phyloP scores from a whole-genome alignment of 2,888 invertebrate genomes.

The Aphidoletes aphidimyza region DNA sequence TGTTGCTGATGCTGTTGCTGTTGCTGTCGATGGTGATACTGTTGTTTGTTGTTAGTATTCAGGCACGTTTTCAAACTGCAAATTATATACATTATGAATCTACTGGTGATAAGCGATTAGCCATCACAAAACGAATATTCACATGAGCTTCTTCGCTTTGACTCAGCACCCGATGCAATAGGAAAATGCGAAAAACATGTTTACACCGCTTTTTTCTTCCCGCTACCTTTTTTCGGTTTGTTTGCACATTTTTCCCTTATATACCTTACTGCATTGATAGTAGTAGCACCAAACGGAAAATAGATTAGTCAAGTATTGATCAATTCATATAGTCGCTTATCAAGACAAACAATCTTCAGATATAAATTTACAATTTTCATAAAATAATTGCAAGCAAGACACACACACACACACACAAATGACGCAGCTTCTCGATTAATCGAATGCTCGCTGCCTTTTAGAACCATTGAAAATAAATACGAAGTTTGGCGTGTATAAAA shows the following conservation, averaged over 20 bases:
- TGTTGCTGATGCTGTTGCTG: neutral
- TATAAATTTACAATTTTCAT: neutral
- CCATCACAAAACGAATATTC: neutral
- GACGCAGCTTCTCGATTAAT: neutral
- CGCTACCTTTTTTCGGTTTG: neutral
- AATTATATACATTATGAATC: constrained; percentile 49
- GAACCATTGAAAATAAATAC: too few species aligned
- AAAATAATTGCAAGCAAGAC: constrained; percentile 20
- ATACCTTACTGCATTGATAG: neutral
- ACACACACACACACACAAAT: neutral
- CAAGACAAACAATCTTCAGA: neutral
- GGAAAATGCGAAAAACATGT: neutral
- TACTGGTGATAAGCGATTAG: constrained; percentile 40
- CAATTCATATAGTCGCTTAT: neutral
- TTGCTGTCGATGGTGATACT: neutral
- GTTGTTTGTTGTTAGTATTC: constrained; percentile 2
- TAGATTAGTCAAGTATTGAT: neutral
- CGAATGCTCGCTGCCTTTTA: neutral
- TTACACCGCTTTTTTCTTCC: neutral
- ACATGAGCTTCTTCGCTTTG: constrained; percentile 6
- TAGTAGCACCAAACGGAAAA: neutral
- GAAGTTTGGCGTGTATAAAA: neutral
- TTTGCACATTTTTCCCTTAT: neutral
- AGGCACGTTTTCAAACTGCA: constrained; percentile 11
- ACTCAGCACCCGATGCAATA: neutral